Evolutionary conservation across 2,113 vertebrate species (phyloP).

Genomic region (Podarcis cretensis): DNA sequence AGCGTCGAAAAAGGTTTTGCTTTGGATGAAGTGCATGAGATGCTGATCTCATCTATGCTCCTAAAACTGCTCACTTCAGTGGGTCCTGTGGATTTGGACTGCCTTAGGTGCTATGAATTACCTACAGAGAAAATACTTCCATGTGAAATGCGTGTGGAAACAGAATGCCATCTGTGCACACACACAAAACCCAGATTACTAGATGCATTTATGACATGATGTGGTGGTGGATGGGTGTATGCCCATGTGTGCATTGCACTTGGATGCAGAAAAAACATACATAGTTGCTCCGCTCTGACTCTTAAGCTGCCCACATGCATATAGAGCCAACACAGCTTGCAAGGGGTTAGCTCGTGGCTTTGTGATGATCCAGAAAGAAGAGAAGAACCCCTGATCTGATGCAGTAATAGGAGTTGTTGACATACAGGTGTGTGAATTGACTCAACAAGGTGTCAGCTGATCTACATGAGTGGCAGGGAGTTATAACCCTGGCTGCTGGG

Average conservation of each 20-base stretch:
- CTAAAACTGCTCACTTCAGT: slow-evolving; percentile 3
- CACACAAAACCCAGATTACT: background rate
- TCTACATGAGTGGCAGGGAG: background rate
- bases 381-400: background rate
- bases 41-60: background rate
- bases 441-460: background rate
- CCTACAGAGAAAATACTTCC: background rate
- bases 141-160: background rate
- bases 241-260: too few relatives aligned
- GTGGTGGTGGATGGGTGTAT: background rate
- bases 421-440: background rate
- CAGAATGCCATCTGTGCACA: background rate
- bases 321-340: background rate
- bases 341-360: background rate
- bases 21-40: background rate
- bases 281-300: background rate
- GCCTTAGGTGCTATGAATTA: background rate
- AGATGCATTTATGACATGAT: background rate
- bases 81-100: background rate
- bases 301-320: background rate
- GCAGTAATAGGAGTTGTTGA: background rate
- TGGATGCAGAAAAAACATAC: background rate
- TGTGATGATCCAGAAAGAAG: background rate
- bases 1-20: background rate
- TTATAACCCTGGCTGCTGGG: background rate